Percentiles rank a stretch among this genome's conserved stretches.
Evolutionary conservation across 2,888 invertebrate genomes (phyloP).

Genomic region (Alsophila aescularia): DNA sequence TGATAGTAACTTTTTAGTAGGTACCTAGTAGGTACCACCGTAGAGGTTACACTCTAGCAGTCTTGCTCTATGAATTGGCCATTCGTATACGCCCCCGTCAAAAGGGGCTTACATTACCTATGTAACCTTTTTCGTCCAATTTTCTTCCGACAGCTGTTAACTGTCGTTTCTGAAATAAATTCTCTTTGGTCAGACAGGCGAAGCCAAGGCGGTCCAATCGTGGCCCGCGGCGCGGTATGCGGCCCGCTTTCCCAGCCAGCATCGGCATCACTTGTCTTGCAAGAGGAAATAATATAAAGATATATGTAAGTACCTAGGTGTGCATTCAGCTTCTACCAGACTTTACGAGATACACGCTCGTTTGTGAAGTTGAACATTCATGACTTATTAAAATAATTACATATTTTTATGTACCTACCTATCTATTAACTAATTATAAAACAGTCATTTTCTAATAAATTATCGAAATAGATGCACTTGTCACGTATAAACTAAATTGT

Average conservation of each 20-base stretch:
- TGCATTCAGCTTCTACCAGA: background rate
- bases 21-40: no score
- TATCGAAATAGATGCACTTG: background rate
- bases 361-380: background rate
- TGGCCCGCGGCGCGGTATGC: conserved; percentile 70
- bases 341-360: background rate
- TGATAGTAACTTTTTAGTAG: no score
- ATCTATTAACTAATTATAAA: no score
- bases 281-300: background rate
- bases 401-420: no score
- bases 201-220: conserved; percentile 64
- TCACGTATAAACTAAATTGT: no score
- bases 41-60: no score
- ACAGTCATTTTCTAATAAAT: background rate
- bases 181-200: conserved; percentile 59
- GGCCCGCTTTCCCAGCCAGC: conserved; percentile 77
- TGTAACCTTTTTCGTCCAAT: no score
- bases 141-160: background rate
- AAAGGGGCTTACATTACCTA: no score
- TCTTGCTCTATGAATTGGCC: no score
- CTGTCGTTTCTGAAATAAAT: conserved; percentile 32
- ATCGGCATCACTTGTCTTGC: conserved; percentile 53
- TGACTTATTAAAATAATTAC: no score
- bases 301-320: no score
- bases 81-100: no score